Conservation (phyloP, 2,888 invertebrate species). For the Parapristionchus giblindavisi region DNA sequence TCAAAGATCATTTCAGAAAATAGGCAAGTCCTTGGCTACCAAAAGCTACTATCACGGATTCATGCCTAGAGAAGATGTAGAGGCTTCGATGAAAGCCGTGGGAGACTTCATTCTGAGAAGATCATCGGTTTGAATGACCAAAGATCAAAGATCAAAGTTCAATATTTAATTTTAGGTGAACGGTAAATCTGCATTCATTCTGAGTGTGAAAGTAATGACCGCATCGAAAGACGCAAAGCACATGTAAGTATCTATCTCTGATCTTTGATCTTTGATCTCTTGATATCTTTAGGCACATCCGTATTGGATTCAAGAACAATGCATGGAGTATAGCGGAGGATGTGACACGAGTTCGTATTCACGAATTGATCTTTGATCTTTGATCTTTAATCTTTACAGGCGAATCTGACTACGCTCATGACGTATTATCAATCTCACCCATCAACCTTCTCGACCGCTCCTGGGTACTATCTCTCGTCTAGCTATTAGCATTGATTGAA, state of each 20-base stretch:
- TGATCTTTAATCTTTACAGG: neutral
- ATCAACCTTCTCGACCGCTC: neutral
- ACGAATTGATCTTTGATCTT: neutral
- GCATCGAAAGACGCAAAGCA: conserved; percentile 20
- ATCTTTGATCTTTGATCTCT: conserved; percentile 22
- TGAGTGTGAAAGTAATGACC: conserved; percentile 9
- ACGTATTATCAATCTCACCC: conserved; percentile 17
- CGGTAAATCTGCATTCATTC: conserved; percentile 19
- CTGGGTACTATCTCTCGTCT: neutral
- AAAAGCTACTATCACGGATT: too few relatives aligned
- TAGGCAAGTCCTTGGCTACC: too few relatives aligned
- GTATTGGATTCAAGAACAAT: conserved; percentile 14
- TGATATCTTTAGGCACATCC: conserved; percentile 11
- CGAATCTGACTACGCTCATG: conserved; percentile 3
- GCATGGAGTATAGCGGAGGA: conserved; percentile 25
- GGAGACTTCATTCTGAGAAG: conserved; percentile 21
- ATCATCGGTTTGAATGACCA: neutral
- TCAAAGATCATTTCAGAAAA: too few relatives aligned
- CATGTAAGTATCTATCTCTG: neutral
- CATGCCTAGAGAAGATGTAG: conserved; percentile 14
- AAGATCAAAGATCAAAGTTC: neutral
- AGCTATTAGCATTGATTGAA: neutral
- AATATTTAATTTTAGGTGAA: neutral
- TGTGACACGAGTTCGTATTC: conserved; percentile 1
- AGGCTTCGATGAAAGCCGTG: conserved; percentile 26